phyloP scores from a whole-genome alignment of 2,888 invertebrate species.

The Scaeva pyrastri region DNA sequence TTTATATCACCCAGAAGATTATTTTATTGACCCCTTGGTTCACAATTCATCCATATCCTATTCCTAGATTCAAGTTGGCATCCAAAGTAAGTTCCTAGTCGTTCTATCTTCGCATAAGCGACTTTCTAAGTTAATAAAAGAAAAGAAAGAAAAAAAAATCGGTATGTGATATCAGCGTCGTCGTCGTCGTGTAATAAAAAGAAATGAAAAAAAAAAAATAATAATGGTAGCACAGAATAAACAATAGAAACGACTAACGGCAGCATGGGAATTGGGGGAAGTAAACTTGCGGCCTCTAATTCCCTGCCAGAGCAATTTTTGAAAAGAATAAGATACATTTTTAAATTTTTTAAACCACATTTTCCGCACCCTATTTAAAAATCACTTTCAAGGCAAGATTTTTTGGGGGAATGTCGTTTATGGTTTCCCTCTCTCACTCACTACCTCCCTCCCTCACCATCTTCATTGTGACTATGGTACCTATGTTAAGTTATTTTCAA shows the following conservation, averaged over 20 bases:
- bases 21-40: constrained; percentile 39
- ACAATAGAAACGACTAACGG: background rate
- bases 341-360: too few relatives aligned
- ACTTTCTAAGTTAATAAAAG: constrained; percentile 13
- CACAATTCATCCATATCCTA: constrained; percentile 17
- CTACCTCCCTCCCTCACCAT: too few relatives aligned
- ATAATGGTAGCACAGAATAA: background rate
- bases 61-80: background rate
- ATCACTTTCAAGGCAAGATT: too few relatives aligned
- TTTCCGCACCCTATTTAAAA: too few relatives aligned
- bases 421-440: too few relatives aligned
- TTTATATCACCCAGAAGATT: constrained; percentile 23
- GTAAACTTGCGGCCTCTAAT: background rate
- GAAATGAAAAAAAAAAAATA: constrained; percentile 5
- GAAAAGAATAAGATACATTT: too few relatives aligned
- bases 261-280: background rate
- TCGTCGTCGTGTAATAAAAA: constrained; percentile 26
- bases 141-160: background rate
- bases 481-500: too few relatives aligned
- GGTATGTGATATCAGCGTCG: constrained; percentile 12
- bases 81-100: too few relatives aligned
- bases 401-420: too few relatives aligned
- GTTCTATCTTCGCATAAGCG: background rate
- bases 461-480: too few relatives aligned
- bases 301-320: background rate